phyloP scores from a whole-genome alignment of 2,888 invertebrate genomes.

The Melinaea marsaeus region DNA sequence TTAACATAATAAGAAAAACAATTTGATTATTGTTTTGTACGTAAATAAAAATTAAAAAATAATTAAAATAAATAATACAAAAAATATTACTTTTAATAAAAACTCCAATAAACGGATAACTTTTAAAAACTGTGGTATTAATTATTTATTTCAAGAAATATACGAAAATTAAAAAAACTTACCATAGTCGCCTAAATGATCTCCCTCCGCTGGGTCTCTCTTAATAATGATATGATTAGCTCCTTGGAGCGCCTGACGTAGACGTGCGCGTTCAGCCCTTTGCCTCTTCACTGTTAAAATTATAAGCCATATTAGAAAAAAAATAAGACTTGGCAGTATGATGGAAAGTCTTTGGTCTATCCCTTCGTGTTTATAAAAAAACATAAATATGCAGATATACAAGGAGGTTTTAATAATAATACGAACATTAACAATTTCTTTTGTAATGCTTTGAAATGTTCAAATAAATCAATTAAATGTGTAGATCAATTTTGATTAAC shows the following conservation, averaged over 20 bases:
- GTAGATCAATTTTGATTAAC: no score
- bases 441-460: no score
- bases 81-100: not conserved
- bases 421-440: no score
- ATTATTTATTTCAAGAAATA: not conserved
- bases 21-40: not conserved
- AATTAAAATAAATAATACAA: not conserved
- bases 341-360: no score
- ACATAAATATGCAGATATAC: no score
- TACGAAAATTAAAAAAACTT: constrained; percentile 47
- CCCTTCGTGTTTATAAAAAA: no score
- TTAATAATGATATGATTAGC: constrained; percentile 89
- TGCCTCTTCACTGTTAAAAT: constrained; percentile 57
- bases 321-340: no score
- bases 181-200: constrained; percentile 90
- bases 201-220: constrained; percentile 74
- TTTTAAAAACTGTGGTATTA: not conserved
- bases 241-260: constrained; percentile 63
- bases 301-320: no score
- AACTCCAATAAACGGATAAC: not conserved
- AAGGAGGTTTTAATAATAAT: no score
- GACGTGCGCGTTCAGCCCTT: constrained; percentile 56
- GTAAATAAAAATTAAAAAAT: not conserved
- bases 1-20: not conserved
- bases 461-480: no score